Conservation (phyloP, 2,797 vertebrate species). For the Urophycis tenuis region DNA sequence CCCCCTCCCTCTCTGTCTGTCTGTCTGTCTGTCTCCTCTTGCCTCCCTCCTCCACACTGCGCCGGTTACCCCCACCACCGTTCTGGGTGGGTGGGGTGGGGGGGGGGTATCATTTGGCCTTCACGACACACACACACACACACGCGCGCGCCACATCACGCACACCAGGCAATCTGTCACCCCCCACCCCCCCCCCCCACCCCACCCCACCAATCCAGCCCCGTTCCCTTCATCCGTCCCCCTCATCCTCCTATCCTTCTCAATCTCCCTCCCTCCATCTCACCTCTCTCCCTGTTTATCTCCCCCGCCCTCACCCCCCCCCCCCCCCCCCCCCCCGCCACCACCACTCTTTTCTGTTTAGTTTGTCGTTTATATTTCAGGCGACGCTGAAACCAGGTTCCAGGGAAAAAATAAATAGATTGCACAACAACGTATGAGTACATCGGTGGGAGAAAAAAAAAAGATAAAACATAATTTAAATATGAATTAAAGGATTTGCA, state of each 20-base stretch:
- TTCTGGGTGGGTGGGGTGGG: too few species aligned
- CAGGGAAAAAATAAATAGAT: not conserved
- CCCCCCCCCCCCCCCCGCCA: not conserved
- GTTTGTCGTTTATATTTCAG: constrained; percentile 15
- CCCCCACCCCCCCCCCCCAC: too few species aligned
- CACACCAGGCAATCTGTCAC: constrained; percentile 19
- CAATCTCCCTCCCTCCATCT: not conserved
- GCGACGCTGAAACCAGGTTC: constrained; percentile 9
- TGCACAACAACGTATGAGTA: too few species aligned
- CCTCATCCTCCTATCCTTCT: not conserved
- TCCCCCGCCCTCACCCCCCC: not conserved
- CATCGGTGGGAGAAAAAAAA: too few species aligned
- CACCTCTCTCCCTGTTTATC: not conserved
- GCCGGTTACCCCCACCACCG: too few species aligned
- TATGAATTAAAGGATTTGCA: too few species aligned
- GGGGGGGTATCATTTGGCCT: too few species aligned
- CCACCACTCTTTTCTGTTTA: constrained; percentile 36
- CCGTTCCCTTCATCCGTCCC: constrained; percentile 9
- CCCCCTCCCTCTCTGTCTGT: constrained; percentile 1
- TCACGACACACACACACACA: constrained; percentile 67
- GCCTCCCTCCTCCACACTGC: too few species aligned
- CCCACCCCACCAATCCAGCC: constrained; percentile 16
- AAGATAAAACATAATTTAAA: too few species aligned
- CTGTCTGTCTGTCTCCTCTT: not conserved
- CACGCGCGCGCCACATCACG: not conserved